A percentile compares a stretch with the other conserved stretches of the same genome.
Evolutionary conservation across 2,888 invertebrate genomes (phyloP).

Genomic region (Cecidostiba fungosa): DNA sequence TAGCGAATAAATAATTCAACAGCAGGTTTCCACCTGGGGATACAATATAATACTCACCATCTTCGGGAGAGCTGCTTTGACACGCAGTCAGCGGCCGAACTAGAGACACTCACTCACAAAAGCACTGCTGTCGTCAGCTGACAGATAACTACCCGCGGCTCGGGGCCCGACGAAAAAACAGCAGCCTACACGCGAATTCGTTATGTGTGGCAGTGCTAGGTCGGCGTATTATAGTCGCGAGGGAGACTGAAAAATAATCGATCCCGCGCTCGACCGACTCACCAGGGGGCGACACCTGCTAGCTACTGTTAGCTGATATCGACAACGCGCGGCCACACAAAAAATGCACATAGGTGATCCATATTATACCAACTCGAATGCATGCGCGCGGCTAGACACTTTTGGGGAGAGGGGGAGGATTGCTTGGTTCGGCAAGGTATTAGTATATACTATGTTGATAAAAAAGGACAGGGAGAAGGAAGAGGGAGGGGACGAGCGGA

Average conservation of each 20-base stretch:
- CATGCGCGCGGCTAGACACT: background rate
- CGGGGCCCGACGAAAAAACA: conserved; percentile 1
- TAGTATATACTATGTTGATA: no score
- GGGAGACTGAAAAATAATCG: conserved; percentile 17
- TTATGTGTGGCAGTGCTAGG: conserved; percentile 9
- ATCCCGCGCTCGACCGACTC: background rate
- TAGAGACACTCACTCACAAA: background rate
- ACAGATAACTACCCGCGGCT: background rate
- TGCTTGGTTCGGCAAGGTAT: background rate
- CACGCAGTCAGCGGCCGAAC: conserved; percentile 2
- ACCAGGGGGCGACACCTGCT: background rate
- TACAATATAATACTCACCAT: background rate
- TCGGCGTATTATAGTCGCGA: background rate
- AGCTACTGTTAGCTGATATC: background rate
- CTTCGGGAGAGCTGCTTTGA: background rate
- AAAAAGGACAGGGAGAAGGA: no score
- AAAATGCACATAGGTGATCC: background rate
- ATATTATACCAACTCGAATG: background rate
- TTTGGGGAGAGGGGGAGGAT: background rate
- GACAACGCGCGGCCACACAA: background rate
- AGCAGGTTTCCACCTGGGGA: background rate
- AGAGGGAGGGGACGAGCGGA: no score
- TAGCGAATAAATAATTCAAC: background rate
- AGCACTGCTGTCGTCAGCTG: conserved; percentile 14
- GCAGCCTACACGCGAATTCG: background rate